These are phyloP conservation scores for Apteryx owenii DNA, from an alignment of 2,113 vertebrate species.

Conservation along the genomic window DNA sequence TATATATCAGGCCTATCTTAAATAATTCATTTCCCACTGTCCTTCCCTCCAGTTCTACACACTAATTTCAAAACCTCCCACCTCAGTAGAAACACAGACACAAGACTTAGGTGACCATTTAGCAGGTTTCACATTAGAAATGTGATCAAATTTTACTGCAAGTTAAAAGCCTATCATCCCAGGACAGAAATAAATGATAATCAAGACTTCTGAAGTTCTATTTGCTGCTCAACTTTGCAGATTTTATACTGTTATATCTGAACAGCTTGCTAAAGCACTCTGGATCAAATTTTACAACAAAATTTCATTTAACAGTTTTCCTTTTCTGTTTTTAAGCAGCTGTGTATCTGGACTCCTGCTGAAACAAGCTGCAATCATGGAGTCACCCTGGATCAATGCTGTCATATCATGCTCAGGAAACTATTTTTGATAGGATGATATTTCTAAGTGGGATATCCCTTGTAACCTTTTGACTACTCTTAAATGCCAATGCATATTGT, in stretches of 20 bases:
- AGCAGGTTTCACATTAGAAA: background rate
- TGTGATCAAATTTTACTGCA: constrained; percentile 13
- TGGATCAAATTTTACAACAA: background rate
- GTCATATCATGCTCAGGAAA: background rate
- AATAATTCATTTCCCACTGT: constrained; percentile 25
- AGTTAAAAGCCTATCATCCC: background rate
- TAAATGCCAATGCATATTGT: background rate
- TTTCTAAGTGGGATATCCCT: background rate
- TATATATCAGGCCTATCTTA: background rate
- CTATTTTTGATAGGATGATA: background rate
- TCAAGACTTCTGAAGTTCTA: background rate
- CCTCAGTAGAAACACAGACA: background rate
- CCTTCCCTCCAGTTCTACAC: background rate
- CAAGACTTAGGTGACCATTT: background rate
- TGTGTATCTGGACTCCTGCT: background rate
- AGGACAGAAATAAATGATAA: background rate
- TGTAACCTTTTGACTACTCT: background rate
- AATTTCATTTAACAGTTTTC: background rate
- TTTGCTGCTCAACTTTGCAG: background rate
- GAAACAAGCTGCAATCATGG: background rate
- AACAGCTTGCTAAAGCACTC: background rate
- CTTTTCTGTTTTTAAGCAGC: background rate
- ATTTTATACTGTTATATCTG: background rate
- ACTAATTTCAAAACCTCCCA: constrained; percentile 13
- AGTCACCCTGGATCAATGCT: background rate